Conservation (phyloP, 2,888 invertebrate genomes). For the Lasioglossum vierecki region DNA sequence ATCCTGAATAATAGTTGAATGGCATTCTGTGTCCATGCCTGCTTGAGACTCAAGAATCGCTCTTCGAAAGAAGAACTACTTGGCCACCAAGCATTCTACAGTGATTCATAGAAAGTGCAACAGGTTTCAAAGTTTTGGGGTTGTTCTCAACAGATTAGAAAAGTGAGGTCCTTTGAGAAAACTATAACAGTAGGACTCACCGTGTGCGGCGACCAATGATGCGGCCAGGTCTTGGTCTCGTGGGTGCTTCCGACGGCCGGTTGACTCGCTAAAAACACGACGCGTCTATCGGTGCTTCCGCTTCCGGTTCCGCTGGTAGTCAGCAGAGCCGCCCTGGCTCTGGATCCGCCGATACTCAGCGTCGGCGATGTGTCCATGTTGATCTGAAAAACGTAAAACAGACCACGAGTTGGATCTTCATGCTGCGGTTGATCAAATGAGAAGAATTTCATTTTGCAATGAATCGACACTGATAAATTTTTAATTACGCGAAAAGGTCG, state of each 20-base stretch:
- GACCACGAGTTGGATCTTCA: not conserved
- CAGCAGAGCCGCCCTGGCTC: constrained; percentile 81
- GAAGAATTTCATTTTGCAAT: not conserved
- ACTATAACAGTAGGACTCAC: constrained; percentile 69
- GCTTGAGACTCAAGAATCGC: not conserved
- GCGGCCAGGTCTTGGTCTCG: constrained; percentile 83
- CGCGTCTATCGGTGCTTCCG: constrained; percentile 81
- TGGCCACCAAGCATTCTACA: constrained; percentile 2
- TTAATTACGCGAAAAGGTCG: constrained; percentile 22
- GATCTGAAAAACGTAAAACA: constrained; percentile 41
- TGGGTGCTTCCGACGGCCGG: constrained; percentile 71
- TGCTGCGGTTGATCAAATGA: too few species aligned
- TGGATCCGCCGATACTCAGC: constrained; percentile 79
- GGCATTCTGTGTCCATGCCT: not conserved
- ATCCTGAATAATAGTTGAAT: not conserved
- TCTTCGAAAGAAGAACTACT: not conserved
- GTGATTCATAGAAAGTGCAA: constrained; percentile 8
- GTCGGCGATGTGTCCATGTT: constrained; percentile 82
- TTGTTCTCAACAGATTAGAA: not conserved
- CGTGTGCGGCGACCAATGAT: constrained; percentile 82
- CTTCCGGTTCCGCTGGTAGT: constrained; percentile 79
- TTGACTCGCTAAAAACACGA: constrained; percentile 82
- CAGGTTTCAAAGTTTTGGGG: not conserved
- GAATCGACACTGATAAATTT: not conserved
- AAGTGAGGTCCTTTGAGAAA: not conserved